These are phyloP conservation scores for Ctenicera cuprea DNA, from an alignment of 2,888 invertebrate species.

Conservation along the genomic window DNA sequence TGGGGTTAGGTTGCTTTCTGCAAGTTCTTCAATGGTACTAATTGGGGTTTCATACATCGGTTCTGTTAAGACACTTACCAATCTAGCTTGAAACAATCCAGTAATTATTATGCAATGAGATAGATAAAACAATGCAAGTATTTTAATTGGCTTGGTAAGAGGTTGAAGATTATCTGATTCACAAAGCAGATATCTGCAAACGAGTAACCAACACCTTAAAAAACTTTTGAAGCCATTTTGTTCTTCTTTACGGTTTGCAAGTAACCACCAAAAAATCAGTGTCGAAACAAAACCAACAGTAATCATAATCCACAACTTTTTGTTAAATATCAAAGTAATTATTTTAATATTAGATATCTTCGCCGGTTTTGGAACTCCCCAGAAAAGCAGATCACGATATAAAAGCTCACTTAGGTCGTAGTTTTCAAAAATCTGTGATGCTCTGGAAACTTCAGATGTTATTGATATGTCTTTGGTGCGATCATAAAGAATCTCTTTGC, in stretches of 20 bases:
- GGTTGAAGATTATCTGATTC: neutral
- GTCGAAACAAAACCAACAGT: neutral
- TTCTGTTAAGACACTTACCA: neutral
- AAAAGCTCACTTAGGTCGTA: neutral
- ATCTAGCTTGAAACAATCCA: neutral
- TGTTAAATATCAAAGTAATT: neutral
- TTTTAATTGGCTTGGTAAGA: neutral
- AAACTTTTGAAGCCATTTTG: no score
- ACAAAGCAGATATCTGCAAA: no score
- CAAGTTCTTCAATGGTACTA: no score
- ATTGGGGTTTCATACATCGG: neutral
- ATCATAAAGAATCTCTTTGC: no score
- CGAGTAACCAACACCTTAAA: no score
- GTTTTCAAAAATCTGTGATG: neutral
- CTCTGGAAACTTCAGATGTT: neutral
- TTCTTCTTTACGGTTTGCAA: neutral
- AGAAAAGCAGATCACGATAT: neutral
- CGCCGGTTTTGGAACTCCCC: neutral
- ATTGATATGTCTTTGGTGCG: no score
- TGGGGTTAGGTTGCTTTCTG: neutral
- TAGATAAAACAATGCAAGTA: no score
- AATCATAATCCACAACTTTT: neutral
- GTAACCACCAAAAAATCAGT: neutral
- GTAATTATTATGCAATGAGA: neutral
- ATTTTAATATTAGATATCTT: neutral